Evolutionary conservation across 2,797 vertebrate species (phyloP), one percentile per base, ranked within the genome.

Genomic region (Telmatherina bonti): DNA sequence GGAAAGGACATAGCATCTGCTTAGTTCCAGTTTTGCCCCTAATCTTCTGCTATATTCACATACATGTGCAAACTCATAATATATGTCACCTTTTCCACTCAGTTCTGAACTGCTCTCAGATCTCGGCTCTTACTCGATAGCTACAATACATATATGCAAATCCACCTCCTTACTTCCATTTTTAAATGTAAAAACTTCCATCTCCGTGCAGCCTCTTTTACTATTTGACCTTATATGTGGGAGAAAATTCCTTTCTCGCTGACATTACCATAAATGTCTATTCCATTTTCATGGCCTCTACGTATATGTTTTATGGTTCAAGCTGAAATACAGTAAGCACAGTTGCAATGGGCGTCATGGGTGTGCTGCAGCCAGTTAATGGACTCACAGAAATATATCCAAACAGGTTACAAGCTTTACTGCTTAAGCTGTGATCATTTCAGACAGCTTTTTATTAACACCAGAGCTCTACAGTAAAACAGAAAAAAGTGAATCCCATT

Each of bases 271-370:
- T 85, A 89, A 87, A 82, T 73, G 70, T 81, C 74, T 56, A 31
- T 55, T 59, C 56, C 82, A 56, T 20, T 67, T 83, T 77, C 55
- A 78, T 56, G 65, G 72, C 65, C 53, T 69, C 66, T 35, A 59
- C n/a, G n/a, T n/a, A n/a, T 64, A 52, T 80, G 70, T 54, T 88
- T 88, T 88, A 91, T 85, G 69, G 78, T 81, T 76, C 53, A 69
- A 61, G 67, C 64, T 78, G 67, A 82, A 83, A 86, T 76, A 81
- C 81, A 78, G 74, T 76, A 67, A 68, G 71, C 69, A 67, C 55
- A 60, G 79, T 62, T 65, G 76, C 63, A 79, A 79, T 78, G 27
- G 55, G 74, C 30, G 36, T 71, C 79, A 29, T 72, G 84, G 82
- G 78, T 86, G 67, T 80, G 78, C 79, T 86, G 72, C 84, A 67